Evolutionary conservation across 2,113 vertebrate genomes (phyloP).

Genomic region (Albula glossodonta): DNA sequence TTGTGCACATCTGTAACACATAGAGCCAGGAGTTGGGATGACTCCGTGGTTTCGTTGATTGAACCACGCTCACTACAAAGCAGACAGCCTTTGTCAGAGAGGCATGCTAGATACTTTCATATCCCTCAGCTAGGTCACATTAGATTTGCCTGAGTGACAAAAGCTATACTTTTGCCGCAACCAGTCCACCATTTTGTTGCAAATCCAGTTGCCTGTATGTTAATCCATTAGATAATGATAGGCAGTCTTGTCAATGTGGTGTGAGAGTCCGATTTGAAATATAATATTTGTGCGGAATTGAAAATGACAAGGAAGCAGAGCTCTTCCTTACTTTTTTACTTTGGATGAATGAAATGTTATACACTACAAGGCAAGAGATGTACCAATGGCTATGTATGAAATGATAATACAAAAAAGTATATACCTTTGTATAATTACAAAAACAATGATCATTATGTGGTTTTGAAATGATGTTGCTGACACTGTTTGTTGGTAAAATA

Average conservation of each 20-base stretch:
- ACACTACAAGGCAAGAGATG: background rate
- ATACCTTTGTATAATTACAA: background rate
- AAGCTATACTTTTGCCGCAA: background rate
- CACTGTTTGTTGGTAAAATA: too few species aligned
- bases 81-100: conserved; percentile 14
- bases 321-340: too few species aligned
- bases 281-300: too few species aligned
- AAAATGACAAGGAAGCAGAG: too few species aligned
- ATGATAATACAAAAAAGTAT: background rate
- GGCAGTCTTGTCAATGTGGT: too few species aligned
- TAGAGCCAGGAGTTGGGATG: conserved; percentile 32
- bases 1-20: conserved; percentile 53
- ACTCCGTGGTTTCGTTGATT: conserved; percentile 35
- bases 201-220: too few species aligned
- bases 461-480: too few species aligned
- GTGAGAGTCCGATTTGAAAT: too few species aligned
- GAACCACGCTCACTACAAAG: background rate
- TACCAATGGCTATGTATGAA: background rate
- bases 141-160: background rate
- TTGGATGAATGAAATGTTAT: too few species aligned
- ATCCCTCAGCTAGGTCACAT: background rate
- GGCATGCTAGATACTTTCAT: conserved; percentile 13
- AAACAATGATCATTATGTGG: too few species aligned
- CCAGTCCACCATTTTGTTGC: too few species aligned
- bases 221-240: too few species aligned